Evolutionary conservation across 2,797 vertebrate species (phyloP).

Genomic region (Mormyrops attenuatus): DNA sequence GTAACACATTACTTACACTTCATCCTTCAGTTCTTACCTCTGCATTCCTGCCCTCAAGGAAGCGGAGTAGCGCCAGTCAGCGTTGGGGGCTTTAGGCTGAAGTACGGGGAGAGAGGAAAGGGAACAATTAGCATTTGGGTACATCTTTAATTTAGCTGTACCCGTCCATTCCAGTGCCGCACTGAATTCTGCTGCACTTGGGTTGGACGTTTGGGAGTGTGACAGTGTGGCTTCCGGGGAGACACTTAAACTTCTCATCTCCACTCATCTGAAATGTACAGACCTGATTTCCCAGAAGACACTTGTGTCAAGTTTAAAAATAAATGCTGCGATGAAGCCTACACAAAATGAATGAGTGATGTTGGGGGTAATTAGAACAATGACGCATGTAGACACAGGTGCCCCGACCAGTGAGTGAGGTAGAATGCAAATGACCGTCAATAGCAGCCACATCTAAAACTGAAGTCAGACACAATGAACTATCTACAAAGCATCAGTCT

Average conservation of each 20-base stretch:
- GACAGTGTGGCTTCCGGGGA: neutral
- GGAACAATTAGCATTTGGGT: neutral
- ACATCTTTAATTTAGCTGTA: neutral
- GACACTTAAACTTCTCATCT: neutral
- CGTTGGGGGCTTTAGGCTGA: constrained; percentile 92
- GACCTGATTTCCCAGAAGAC: neutral
- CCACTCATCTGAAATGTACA: neutral
- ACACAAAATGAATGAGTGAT: neutral
- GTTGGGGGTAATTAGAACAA: neutral
- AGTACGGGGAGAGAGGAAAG: constrained; percentile 46
- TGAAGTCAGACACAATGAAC: neutral
- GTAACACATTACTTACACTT: neutral
- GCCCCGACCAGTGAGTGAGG: neutral
- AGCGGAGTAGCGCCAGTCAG: constrained; percentile 98
- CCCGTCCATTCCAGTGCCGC: neutral
- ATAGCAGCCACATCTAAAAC: neutral
- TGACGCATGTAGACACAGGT: neutral
- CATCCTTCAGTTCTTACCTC: constrained; percentile 69
- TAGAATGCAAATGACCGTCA: neutral
- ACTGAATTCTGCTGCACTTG: neutral
- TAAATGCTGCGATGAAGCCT: neutral
- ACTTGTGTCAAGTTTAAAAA: neutral
- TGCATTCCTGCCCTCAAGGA: constrained; percentile 94
- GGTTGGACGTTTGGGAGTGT: neutral
- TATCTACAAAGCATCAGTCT: neutral